Evolutionary conservation across 2,113 vertebrate genomes (phyloP).

Genomic region (Cardinalis cardinalis): DNA sequence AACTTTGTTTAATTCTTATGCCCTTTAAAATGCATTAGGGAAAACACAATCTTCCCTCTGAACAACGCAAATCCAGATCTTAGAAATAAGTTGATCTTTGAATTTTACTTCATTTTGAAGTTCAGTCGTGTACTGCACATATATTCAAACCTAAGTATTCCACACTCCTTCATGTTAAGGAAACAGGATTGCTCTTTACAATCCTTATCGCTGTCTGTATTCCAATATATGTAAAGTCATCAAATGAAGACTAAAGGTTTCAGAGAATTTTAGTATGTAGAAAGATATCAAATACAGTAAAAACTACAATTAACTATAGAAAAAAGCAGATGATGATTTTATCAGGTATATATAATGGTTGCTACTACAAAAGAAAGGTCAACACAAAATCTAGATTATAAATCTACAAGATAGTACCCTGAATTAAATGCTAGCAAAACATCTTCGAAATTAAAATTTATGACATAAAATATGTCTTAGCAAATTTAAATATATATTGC

Average conservation of each 20-base stretch:
- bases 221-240: neutral
- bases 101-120: neutral
- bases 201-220: neutral
- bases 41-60: neutral
- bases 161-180: neutral
- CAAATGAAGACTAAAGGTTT: neutral
- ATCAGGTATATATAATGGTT: too few relatives aligned
- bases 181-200: neutral
- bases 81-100: rapidly evolving
- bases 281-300: neutral
- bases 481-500: neutral
- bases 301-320: neutral
- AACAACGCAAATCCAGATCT: neutral
- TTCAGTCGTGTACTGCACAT: neutral
- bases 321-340: neutral
- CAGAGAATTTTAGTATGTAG: neutral
- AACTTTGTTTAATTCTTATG: neutral
- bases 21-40: neutral
- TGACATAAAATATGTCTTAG: neutral
- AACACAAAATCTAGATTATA: neutral
- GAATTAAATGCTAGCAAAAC: neutral
- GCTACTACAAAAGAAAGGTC: neutral
- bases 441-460: neutral
- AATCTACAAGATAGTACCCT: neutral
- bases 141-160: neutral